Percentiles rank a stretch among this genome's conserved stretches.
These are phyloP conservation scores for Erebia palarica DNA, from an alignment of 2,888 invertebrate species.

Conservation along the genomic window DNA sequence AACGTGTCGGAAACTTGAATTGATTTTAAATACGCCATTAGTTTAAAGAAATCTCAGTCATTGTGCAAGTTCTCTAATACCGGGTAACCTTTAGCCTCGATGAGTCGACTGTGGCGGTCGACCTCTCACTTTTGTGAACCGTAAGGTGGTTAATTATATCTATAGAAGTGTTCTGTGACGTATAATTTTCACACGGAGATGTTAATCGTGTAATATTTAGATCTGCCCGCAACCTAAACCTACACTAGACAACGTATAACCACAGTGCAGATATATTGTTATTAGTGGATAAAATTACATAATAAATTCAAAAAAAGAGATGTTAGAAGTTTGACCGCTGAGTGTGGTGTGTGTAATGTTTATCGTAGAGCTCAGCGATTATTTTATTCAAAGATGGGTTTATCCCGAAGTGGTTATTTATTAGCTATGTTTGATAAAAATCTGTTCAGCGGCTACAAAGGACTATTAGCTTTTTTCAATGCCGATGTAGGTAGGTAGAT, in stretches of 20 bases:
- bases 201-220: neutral
- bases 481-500: too few species aligned
- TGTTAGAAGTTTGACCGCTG: too few species aligned
- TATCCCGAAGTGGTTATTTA: too few species aligned
- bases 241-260: neutral
- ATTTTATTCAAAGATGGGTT: too few species aligned
- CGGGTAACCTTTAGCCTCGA: slow-evolving; percentile 28
- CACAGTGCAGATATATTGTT: neutral
- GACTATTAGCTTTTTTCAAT: too few species aligned
- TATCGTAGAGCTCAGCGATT: too few species aligned
- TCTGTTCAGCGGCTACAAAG: too few species aligned
- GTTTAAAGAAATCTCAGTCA: slow-evolving; percentile 20
- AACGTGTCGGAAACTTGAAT: slow-evolving; percentile 14
- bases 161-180: neutral
- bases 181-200: neutral
- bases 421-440: too few species aligned
- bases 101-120: slow-evolving; percentile 23
- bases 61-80: slow-evolving; percentile 27
- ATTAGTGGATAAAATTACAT: too few species aligned
- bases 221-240: neutral
- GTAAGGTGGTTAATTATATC: slow-evolving; percentile 22
- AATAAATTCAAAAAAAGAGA: too few species aligned
- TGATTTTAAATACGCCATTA: slow-evolving; percentile 19
- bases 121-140: slow-evolving; percentile 22
- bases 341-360: too few species aligned